Base-by-base conservation (phyloP, 2,888 invertebrate species). In the Muscina levida region DNA sequence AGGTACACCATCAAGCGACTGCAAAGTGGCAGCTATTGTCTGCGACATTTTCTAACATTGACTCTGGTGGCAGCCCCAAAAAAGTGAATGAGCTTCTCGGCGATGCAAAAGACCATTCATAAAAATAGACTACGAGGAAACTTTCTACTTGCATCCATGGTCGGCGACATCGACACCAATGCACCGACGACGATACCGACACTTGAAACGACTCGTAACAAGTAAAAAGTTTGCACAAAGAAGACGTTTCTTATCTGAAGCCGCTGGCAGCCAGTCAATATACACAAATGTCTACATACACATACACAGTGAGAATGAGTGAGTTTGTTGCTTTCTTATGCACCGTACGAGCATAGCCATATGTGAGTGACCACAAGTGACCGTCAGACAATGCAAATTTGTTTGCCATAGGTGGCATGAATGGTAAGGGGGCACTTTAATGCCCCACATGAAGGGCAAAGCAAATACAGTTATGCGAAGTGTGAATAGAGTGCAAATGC, bases 71-170 rank as follows among this genome's bases (percentile, higher is more conserved):
- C 22, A 51, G 19, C 19, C 44, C 56, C 46, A 31, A 5, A 70
- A 73, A 79, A 62, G 26, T 73, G 68, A 79, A 79, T 76, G 72
- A 79, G 77, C 51, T 77, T 80, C 73, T 71, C 70, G 8, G 31
- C 11, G 59, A 59, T 31, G 19, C 39, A 31, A 8, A 59, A 17
- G n/a, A 37, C 59, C 10, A 24, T 19, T 39, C 26, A 59, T 15
- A 44, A 13, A 48, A 48, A 42, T 22, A 62, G 62, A 42, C 42
- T 17, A 39, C 17, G 42, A 51, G 19, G 62, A 77, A 74, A 81
- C 81, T 81, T 81, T 81, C 77, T 81, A 77, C 74, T 81, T 77
- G 81, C 73, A 77, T 77, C 67, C 48, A 46, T 56, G 67, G 67
- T 5, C 8, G 31, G 31, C 31, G 31, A 31, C 31, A 31, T 31